Base-by-base conservation (phyloP, 2,113 vertebrate genomes). In the Seriola rivoliana region DNA sequence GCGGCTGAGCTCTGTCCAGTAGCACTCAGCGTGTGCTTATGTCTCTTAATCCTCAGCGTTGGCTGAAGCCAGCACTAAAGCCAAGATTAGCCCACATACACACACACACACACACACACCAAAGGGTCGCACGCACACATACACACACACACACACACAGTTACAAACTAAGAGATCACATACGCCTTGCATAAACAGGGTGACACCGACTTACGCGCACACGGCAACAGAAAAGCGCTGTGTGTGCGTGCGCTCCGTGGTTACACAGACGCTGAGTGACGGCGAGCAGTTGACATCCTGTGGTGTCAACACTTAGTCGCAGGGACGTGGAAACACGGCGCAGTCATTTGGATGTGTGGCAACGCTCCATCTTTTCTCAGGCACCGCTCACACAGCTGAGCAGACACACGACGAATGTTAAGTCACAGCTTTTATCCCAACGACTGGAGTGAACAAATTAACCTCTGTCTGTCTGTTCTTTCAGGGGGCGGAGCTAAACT, bases 21-120 rank as follows among this genome's bases (percentile, higher is more conserved):
- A 71, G 80, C 80, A 71, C 69, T 68, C 54, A 68, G 77, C 78
- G 77, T 84, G 85, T 87, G 83, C 85, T 91, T 89, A 82, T 87
- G 78, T 86, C 89, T 82, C 85, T 90, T 93, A 94, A 95, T 93
- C 91, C 81, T 78, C 54, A 82, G 78, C 40, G 82, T 48, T 84
- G 83, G 71, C 89, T 59, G 59, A 63, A 65, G 85, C 77, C 42
- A 70, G 71, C 4, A n/a, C 90, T 85, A 93, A 93, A 95, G 89
- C 92, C 92, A 93, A 93, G 91, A 94, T 94, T 91, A 95, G 93
- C 92, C 92, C 92, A 93, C 81, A 94, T 91, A 91, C 57, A 77
- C 80, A 87, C 78, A 76, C 63, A 71, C 78, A 76, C 63, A 71
- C 46, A 71, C 73, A 77, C 69, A 60, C 86, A 59, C 71, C 66